Percentiles rank a stretch among this genome's conserved stretches.
These are phyloP conservation scores for Allolobophora icterica DNA, from an alignment of 2,888 invertebrate species.

Conservation along the genomic window DNA sequence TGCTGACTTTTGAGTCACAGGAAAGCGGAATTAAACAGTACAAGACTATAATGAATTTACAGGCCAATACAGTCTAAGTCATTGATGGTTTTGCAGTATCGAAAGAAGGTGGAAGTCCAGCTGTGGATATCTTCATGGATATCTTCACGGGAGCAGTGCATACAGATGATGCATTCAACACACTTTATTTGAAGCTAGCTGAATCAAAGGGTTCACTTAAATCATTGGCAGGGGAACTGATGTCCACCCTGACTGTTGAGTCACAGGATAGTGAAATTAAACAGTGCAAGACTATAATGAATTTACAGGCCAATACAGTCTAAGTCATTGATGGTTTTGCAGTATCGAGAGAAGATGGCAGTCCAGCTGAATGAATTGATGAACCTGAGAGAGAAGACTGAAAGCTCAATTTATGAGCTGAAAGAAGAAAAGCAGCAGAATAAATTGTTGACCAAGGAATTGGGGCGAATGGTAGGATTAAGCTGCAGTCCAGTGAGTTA, in stretches of 20 bases:
- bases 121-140: too few relatives aligned
- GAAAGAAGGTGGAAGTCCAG: neutral
- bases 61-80: neutral
- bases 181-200: neutral
- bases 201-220: neutral
- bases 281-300: neutral
- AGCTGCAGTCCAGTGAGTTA: neutral
- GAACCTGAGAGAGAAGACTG: neutral
- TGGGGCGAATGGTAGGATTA: neutral
- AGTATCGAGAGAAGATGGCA: too few relatives aligned
- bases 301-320: neutral
- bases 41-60: neutral
- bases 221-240: slow-evolving; percentile 7
- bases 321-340: neutral
- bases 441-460: neutral
- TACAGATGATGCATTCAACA: neutral
- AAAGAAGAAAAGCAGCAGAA: neutral
- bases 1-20: neutral
- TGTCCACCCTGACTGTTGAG: neutral
- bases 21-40: neutral
- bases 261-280: neutral
- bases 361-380: slow-evolving; percentile 4
- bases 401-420: neutral
- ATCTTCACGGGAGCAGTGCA: neutral
- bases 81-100: neutral